These are phyloP conservation scores for Micronisus gabar DNA, from an alignment of 2,113 vertebrate genomes.

Conservation along the genomic window DNA sequence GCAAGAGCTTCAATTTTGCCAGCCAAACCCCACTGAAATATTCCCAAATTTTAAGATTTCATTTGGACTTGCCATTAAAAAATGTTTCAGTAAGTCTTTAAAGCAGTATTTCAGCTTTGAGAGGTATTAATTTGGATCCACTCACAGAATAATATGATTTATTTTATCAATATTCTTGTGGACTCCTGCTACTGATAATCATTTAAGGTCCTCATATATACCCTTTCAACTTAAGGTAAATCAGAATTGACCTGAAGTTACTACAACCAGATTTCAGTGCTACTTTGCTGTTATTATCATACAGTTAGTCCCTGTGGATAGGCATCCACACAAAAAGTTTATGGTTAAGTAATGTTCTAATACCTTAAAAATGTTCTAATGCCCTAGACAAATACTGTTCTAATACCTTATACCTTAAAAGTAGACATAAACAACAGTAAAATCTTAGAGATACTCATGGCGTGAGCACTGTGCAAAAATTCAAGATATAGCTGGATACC, in stretches of 20 bases:
- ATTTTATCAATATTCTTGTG: not conserved
- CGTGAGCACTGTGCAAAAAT: not conserved
- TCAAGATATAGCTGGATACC: not conserved
- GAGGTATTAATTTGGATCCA: not conserved
- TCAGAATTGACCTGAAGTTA: not conserved
- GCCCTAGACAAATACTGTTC: not conserved
- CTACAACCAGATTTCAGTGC: not conserved
- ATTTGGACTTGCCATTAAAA: not conserved
- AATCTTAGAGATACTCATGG: not conserved
- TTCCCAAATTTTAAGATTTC: not conserved
- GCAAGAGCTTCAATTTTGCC: not conserved
- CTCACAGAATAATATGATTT: not conserved
- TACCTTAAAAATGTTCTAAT: not conserved
- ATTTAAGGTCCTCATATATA: not conserved
- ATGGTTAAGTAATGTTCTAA: not conserved
- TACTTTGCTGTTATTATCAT: not conserved
- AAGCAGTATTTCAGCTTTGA: not conserved
- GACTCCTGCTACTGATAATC: not conserved
- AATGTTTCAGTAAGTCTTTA: not conserved
- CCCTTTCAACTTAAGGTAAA: not conserved
- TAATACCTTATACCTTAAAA: not conserved
- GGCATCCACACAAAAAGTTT: not conserved
- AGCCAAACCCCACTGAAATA: not conserved
- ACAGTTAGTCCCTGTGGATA: not conserved
- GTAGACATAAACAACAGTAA: not conserved